A percentile compares a stretch with the other conserved stretches of the same genome.
phyloP scores from a whole-genome alignment of 2,113 vertebrate genomes.

The Tragelaphus imberbis region DNA sequence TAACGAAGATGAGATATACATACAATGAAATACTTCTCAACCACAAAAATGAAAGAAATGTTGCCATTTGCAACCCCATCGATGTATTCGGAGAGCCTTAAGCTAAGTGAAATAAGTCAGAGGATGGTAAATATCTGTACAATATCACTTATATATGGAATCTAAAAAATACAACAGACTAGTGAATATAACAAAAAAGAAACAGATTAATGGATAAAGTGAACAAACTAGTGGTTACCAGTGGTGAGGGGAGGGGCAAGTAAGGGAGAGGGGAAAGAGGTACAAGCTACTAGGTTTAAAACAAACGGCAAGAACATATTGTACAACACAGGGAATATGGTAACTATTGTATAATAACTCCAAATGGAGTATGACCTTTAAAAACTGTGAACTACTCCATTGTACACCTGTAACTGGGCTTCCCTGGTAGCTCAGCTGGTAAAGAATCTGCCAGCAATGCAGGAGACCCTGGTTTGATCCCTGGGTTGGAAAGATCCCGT shows the following conservation, averaged over 20 bases:
- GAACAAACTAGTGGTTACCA: neutral
- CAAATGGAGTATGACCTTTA: neutral
- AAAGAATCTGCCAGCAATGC: neutral
- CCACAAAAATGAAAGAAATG: neutral
- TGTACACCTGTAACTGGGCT: neutral
- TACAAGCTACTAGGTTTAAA: neutral
- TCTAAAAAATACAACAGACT: neutral
- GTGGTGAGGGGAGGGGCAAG: neutral
- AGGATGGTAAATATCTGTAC: neutral
- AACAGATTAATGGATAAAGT: neutral
- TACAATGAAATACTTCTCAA: neutral
- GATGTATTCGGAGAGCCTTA: neutral
- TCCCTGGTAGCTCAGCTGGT: neutral
- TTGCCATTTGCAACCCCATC: neutral
- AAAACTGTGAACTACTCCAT: neutral
- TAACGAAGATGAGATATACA: neutral
- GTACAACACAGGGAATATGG: neutral
- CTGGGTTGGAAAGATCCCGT: neutral
- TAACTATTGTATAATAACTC: neutral
- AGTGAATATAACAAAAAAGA: neutral
- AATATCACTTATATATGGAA: neutral
- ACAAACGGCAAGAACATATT: neutral
- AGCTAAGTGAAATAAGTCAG: neutral
- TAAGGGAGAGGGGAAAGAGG: neutral
- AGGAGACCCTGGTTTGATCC: neutral